Percentiles rank a stretch among this genome's conserved stretches.
These are phyloP conservation scores for Pipra filicauda DNA, from an alignment of 2,113 vertebrate species.

Conservation along the genomic window DNA sequence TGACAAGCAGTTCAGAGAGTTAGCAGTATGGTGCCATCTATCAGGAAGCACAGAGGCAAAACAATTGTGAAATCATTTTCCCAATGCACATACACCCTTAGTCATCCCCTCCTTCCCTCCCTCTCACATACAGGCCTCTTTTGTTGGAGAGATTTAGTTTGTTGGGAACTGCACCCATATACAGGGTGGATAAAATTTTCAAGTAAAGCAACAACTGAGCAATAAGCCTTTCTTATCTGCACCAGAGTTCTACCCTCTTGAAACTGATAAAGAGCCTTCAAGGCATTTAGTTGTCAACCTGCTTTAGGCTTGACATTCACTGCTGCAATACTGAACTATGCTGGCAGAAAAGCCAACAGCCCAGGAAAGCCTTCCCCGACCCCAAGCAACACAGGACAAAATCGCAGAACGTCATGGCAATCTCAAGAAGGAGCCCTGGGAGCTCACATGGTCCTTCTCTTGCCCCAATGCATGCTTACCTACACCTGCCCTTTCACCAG, in stretches of 20 bases:
- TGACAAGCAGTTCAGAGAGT: slow-evolving; percentile 3
- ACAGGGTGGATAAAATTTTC: background rate
- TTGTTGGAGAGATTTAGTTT: background rate
- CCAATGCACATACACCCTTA: background rate
- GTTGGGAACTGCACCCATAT: background rate
- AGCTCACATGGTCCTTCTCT: fast-evolving
- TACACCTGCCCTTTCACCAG: background rate
- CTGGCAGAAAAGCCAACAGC: background rate
- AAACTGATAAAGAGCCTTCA: background rate
- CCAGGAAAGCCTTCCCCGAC: background rate
- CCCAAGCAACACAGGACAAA: background rate
- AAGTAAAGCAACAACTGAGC: background rate
- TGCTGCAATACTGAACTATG: background rate
- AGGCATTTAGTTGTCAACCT: background rate
- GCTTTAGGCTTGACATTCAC: background rate
- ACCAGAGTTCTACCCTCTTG: background rate
- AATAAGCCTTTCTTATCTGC: background rate
- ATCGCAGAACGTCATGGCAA: background rate
- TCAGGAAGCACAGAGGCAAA: slow-evolving; percentile 8
- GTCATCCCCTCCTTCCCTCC: background rate
- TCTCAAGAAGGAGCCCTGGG: fast-evolving
- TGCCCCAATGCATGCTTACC: background rate
- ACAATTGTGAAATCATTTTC: background rate
- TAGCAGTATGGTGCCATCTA: slow-evolving; percentile 29
- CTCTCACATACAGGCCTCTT: background rate